Evolutionary conservation across 2,113 vertebrate species (phyloP).

Genomic region (Axis porcinus): DNA sequence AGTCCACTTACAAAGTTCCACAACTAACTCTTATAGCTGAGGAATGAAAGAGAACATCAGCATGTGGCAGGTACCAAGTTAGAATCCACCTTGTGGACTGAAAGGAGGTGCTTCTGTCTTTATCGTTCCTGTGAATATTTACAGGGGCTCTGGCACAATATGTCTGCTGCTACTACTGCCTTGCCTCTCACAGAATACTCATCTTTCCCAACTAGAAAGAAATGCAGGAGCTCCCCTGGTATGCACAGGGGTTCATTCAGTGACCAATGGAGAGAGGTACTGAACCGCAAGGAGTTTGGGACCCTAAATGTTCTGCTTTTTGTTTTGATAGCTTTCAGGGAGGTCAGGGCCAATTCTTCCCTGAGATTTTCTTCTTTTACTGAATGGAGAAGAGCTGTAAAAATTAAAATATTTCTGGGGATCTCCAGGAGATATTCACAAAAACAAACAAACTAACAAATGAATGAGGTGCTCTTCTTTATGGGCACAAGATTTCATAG

Average conservation of each 20-base stretch:
- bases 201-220: neutral
- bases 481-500: neutral
- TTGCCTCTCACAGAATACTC: neutral
- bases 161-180: neutral
- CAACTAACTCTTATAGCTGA: neutral
- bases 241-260: neutral
- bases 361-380: neutral
- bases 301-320: neutral
- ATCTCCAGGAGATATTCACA: neutral
- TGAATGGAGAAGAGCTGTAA: neutral
- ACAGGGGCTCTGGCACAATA: neutral
- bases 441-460: too few species aligned
- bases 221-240: neutral
- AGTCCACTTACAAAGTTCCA: neutral
- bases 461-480: neutral
- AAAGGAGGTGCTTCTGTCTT: neutral
- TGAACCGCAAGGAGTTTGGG: neutral
- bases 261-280: too few species aligned
- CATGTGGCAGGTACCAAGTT: neutral
- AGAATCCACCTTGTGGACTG: neutral
- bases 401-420: neutral
- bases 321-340: neutral
- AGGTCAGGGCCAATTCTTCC: neutral
- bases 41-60: neutral
- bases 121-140: neutral